A percentile compares a stretch with the other conserved stretches of the same genome.
These are phyloP conservation scores for Oriolus oriolus DNA, from an alignment of 2,113 vertebrate species.

Conservation along the genomic window DNA sequence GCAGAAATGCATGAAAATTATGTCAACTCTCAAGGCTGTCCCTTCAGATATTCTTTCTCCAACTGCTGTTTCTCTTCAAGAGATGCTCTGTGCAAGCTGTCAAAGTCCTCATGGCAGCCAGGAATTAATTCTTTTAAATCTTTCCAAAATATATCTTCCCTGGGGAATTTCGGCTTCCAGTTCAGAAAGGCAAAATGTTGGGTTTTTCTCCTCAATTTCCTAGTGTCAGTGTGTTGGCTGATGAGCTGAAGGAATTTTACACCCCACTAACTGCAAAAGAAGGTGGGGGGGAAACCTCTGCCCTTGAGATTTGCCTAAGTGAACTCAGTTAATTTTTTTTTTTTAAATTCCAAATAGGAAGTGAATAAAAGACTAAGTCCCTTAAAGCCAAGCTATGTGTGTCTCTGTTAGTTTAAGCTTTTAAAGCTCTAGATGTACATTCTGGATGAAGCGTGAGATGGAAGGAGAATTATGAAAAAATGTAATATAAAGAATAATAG, in stretches of 20 bases:
- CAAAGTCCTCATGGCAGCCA: background rate
- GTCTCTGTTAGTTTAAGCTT: background rate
- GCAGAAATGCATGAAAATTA: background rate
- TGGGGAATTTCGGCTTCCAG: background rate
- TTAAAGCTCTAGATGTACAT: background rate
- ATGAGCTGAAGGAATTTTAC: constrained; percentile 7
- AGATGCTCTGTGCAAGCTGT: background rate
- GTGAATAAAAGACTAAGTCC: background rate
- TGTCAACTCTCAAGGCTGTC: background rate
- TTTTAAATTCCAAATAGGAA: background rate
- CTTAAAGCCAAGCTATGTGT: background rate
- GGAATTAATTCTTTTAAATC: constrained; percentile 1
- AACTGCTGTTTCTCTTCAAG: background rate
- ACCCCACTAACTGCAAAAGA: background rate
- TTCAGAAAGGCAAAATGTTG: background rate
- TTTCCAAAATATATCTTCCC: background rate
- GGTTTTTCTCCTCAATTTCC: background rate
- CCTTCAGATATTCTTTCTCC: background rate
- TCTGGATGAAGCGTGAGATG: background rate
- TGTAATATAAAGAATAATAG: background rate
- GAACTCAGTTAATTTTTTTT: background rate
- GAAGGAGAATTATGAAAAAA: background rate
- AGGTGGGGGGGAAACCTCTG: background rate
- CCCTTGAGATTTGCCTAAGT: background rate
- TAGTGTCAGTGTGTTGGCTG: background rate